phyloP scores from a whole-genome alignment of 2,113 vertebrate species.

The Ailuropoda melanoleuca region DNA sequence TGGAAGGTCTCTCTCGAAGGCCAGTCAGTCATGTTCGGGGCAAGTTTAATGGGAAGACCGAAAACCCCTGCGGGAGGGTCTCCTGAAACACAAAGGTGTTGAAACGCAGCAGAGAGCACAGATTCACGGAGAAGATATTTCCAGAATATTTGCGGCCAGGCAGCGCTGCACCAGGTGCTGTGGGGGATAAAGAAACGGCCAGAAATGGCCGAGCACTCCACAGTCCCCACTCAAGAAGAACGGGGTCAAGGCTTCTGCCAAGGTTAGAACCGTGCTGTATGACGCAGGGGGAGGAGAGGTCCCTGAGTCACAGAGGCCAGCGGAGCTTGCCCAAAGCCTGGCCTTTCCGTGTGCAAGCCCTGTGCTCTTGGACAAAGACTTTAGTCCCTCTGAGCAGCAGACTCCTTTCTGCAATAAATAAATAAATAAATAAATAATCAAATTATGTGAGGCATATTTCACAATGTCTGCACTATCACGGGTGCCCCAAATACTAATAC shows the following conservation, averaged over 20 bases:
- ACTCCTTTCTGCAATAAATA: background rate
- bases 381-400: background rate
- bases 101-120: background rate
- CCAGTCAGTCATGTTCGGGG: background rate
- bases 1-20: background rate
- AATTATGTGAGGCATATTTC: background rate
- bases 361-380: background rate
- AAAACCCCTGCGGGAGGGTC: background rate
- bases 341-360: background rate
- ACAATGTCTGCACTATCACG: background rate
- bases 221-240: background rate
- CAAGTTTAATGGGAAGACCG: background rate
- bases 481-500: background rate
- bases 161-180: background rate
- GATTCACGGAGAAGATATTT: background rate
- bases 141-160: background rate
- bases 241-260: background rate
- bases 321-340: background rate
- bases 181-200: background rate
- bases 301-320: background rate
- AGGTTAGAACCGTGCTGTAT: background rate
- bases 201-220: background rate
- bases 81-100: background rate
- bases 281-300: fast-evolving
- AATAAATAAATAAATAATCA: background rate